These are phyloP conservation scores for Grapholita molesta DNA, from an alignment of 1,140 invertebrate species.

Conservation along the genomic window DNA sequence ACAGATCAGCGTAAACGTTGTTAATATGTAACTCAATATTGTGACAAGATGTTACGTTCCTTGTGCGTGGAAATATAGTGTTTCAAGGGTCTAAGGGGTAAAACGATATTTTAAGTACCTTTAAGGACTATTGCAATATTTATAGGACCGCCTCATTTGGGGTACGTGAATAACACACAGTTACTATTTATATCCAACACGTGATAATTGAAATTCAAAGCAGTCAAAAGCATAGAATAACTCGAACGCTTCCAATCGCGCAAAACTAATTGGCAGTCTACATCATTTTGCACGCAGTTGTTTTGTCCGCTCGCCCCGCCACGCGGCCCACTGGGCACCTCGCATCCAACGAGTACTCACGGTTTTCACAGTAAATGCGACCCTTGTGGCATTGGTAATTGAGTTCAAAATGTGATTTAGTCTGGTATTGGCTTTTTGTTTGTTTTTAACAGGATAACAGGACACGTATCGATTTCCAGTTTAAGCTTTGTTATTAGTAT, in stretches of 20 bases:
- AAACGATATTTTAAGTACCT: background rate
- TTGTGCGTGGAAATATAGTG: background rate
- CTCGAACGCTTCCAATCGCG: background rate
- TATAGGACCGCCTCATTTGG: too few relatives aligned
- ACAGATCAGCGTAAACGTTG: background rate
- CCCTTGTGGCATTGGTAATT: background rate
- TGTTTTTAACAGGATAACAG: background rate
- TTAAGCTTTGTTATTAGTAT: too few relatives aligned
- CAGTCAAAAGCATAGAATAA: background rate
- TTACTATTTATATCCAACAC: too few relatives aligned
- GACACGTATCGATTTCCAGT: background rate
- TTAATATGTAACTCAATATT: background rate
- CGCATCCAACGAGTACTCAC: too few relatives aligned
- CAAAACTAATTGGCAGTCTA: background rate
- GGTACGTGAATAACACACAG: too few relatives aligned
- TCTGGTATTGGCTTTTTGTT: background rate
- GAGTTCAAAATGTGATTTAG: background rate
- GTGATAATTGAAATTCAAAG: background rate
- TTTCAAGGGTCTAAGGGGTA: background rate
- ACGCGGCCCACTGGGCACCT: constrained; percentile 8
- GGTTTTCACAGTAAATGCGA: background rate
- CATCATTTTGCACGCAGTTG: background rate
- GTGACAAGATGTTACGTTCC: background rate
- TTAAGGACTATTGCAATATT: too few relatives aligned
- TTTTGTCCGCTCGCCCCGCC: background rate